Evolutionary conservation across 1,140 invertebrate species (phyloP).

Genomic region (Euura saliciscinereae): DNA sequence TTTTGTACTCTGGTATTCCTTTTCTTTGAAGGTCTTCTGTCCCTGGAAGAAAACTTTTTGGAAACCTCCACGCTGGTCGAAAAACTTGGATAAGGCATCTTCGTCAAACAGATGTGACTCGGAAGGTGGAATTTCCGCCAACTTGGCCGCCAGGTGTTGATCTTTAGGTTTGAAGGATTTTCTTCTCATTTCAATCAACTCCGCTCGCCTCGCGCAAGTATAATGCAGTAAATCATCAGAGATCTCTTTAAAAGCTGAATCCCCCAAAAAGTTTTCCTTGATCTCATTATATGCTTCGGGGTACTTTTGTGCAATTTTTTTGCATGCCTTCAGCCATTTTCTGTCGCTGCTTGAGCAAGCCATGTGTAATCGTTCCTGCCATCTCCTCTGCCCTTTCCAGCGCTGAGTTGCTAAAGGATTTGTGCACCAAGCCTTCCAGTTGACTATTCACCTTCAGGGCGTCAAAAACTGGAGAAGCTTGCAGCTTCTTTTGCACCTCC

Average conservation of each 20-base stretch:
- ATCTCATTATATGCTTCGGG: background rate
- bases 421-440: background rate
- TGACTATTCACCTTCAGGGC: slow-evolving; percentile 24
- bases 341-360: slow-evolving; percentile 21
- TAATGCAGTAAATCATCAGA: slow-evolving; percentile 10
- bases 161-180: slow-evolving; percentile 11
- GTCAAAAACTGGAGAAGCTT: slow-evolving; percentile 32
- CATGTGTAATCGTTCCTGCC: slow-evolving; percentile 19
- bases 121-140: slow-evolving; percentile 13
- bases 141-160: background rate
- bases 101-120: slow-evolving; percentile 15
- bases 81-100: slow-evolving; percentile 2
- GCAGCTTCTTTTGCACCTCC: slow-evolving; percentile 33
- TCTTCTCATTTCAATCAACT: slow-evolving; percentile 12
- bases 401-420: slow-evolving; percentile 9
- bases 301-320: background rate
- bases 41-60: slow-evolving; percentile 10
- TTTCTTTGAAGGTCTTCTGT: slow-evolving; percentile 10
- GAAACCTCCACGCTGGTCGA: slow-evolving; percentile 4
- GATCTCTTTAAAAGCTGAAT: slow-evolving; percentile 9
- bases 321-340: slow-evolving; percentile 16
- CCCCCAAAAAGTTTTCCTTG: slow-evolving; percentile 2
- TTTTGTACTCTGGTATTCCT: background rate
- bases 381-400: slow-evolving; percentile 13
- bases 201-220: slow-evolving; percentile 6